Conservation (phyloP, 1,140 invertebrate genomes). For the Drosophila grimshawi region DNA sequence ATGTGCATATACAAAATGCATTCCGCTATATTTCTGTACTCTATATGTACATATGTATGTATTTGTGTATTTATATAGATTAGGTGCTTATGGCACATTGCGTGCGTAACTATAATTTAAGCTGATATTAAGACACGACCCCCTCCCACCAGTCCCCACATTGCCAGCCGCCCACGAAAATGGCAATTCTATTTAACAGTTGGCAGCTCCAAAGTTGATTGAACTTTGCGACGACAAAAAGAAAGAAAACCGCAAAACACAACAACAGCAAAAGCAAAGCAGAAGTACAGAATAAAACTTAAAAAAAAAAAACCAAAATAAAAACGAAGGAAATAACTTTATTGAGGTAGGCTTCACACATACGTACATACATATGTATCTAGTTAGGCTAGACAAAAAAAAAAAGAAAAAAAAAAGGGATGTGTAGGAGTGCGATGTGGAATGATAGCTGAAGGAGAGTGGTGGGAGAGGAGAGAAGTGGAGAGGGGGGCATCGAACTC, state of each 20-base stretch:
- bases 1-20: conserved; percentile 9
- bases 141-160: background rate
- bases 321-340: conserved; percentile 27
- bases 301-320: conserved; percentile 12
- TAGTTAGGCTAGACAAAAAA: conserved; percentile 61
- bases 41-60: background rate
- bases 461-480: background rate
- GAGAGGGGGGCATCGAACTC: background rate
- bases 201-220: conserved; percentile 64
- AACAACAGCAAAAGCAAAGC: conserved; percentile 14
- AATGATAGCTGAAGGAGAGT: background rate
- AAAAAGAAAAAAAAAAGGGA: conserved; percentile 11
- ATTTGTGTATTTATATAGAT: background rate
- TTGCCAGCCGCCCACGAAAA: too few species aligned
- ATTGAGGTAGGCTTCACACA: conserved; percentile 45
- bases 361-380: conserved; percentile 1
- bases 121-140: background rate
- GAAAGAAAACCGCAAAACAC: conserved; percentile 24
- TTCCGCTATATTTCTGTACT: background rate
- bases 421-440: background rate
- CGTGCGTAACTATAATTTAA: conserved; percentile 37
- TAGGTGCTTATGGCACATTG: background rate
- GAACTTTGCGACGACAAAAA: conserved; percentile 34
- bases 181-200: background rate
- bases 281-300: background rate